Conservation (phyloP, 2,888 invertebrate genomes). For the Ennomos erosarius region DNA sequence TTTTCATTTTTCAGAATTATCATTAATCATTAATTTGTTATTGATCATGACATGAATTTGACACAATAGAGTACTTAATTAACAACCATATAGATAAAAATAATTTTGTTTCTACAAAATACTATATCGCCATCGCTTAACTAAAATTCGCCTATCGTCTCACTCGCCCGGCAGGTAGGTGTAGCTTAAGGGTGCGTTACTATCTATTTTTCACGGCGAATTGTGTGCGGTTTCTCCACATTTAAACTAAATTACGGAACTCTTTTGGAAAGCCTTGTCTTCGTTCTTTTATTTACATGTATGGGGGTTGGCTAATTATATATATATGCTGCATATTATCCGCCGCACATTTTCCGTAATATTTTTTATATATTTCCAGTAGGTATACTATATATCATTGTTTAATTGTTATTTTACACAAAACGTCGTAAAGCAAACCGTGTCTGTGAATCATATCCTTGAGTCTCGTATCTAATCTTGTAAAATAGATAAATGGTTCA, state of each 20-base stretch:
- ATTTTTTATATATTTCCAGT: conserved; percentile 1
- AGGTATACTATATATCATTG: conserved; percentile 1
- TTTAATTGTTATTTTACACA: conserved; percentile 21
- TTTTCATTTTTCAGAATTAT: not conserved
- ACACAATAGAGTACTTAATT: conserved; percentile 12
- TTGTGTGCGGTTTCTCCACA: no score
- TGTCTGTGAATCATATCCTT: conserved; percentile 65
- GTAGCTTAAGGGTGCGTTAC: no score
- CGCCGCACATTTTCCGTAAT: no score
- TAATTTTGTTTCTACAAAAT: not conserved
- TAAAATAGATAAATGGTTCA: conserved; percentile 65
- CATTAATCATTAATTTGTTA: conserved; percentile 13
- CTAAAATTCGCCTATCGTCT: no score
- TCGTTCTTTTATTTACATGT: no score
- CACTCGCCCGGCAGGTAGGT: no score
- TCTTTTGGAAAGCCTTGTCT: no score
- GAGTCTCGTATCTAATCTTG: conserved; percentile 76
- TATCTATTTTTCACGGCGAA: no score
- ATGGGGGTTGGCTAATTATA: no score
- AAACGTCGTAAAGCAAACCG: conserved; percentile 19
- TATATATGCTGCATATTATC: no score
- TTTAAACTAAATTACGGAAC: no score
- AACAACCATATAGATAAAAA: conserved; percentile 5
- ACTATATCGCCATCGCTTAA: no score
- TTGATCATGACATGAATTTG: conserved; percentile 12